Evolutionary conservation across 2,113 vertebrate species (phyloP).

Genomic region (Clarias magur): DNA sequence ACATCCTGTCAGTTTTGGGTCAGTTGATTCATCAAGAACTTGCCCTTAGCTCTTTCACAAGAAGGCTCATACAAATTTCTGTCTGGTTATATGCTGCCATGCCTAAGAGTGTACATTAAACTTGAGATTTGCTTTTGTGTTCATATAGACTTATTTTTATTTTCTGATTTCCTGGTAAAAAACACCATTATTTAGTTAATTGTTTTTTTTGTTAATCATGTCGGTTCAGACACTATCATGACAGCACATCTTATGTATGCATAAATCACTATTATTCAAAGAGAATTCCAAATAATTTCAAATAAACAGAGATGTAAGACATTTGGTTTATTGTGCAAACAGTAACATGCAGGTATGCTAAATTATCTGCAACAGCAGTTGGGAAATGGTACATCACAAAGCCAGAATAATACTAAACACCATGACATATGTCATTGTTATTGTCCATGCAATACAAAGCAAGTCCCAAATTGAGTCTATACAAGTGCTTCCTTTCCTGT

Average conservation of each 20-base stretch:
- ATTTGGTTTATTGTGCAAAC: background rate
- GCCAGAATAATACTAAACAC: background rate
- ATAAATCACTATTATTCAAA: background rate
- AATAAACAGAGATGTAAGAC: background rate
- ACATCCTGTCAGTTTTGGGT: background rate
- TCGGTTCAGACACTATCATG: background rate
- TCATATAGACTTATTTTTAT: background rate
- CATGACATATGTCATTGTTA: background rate
- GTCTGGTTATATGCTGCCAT: background rate
- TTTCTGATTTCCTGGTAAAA: background rate
- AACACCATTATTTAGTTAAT: too few species aligned
- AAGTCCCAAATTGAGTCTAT: background rate
- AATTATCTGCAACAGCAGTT: too few species aligned
- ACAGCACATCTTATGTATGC: background rate
- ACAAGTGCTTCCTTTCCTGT: background rate
- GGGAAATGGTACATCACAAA: background rate
- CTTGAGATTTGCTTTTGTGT: background rate
- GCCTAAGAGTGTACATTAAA: background rate
- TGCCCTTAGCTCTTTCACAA: background rate
- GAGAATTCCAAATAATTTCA: background rate
- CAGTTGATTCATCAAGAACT: background rate
- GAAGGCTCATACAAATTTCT: background rate
- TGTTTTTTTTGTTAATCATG: background rate
- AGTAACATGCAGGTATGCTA: too few species aligned
- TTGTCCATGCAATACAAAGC: background rate